Evolutionary conservation across 92 coral and sea anemone species (phyloP).

Genomic region (Umimayanthus chanpuru): DNA sequence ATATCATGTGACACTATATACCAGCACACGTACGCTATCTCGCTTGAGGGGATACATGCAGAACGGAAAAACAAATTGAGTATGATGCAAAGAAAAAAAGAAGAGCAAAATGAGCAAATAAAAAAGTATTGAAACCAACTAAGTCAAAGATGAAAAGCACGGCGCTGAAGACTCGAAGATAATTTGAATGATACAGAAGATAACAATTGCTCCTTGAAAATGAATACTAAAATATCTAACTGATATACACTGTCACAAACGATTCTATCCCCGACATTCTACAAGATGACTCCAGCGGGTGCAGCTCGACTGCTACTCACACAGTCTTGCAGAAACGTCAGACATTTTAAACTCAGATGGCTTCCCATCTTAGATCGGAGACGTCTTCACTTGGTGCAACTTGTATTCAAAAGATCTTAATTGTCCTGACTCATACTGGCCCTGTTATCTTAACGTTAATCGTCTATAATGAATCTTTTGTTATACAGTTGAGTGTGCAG

Average conservation of each 20-base stretch:
- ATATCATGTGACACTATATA: neutral
- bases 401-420: neutral
- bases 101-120: too few relatives aligned
- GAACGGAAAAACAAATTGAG: neutral
- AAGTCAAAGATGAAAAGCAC: too few relatives aligned
- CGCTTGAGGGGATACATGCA: neutral
- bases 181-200: too few relatives aligned
- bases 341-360: too few relatives aligned
- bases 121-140: too few relatives aligned
- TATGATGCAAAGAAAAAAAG: too few relatives aligned
- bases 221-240: too few relatives aligned
- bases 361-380: neutral
- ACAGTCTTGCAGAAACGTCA: neutral
- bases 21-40: neutral
- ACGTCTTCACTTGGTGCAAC: neutral
- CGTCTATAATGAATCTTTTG: neutral
- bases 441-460: neutral
- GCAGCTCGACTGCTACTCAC: neutral
- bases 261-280: too few relatives aligned
- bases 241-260: too few relatives aligned
- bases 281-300: neutral
- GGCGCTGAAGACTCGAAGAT: too few relatives aligned
- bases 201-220: too few relatives aligned
- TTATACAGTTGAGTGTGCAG: too few relatives aligned
- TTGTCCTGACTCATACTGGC: neutral